Base-by-base conservation (phyloP, 2,113 vertebrate genomes). In the Regulus satrapa region DNA sequence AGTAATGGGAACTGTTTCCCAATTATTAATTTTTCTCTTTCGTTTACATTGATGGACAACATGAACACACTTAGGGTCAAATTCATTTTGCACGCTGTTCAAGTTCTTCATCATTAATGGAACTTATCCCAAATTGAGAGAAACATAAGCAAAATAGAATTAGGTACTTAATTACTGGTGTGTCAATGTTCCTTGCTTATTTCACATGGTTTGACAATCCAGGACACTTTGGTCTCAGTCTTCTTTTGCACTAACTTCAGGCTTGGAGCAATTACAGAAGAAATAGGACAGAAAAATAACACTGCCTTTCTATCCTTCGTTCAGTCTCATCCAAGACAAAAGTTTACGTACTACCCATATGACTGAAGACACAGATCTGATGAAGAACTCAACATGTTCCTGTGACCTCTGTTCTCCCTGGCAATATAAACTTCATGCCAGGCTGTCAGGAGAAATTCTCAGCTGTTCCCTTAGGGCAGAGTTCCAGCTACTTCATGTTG, bases 401-500 rank as follows among this genome's bases (percentile, higher is more conserved):
- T 83, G 16, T 41, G 89, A 76, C 36, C 75, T 93, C 45, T 91
- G 32, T 11, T 91, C 31, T 92, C 26, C 14, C 63, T 77, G 72
- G 26, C 17, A 84, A 34, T 54, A 52, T 40, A 93, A 88, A 62
- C 63, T 91, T 92, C 43, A 51, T 40, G 31, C 15, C 55, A 55
- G 17, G 18, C 67, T 90, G 75, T 77, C 63, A 56, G 51, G 12
- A 93, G n/a, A 92, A 88, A 86, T 83, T 81, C 69, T 89, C 67
- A 92, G 36, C 87, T 91, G 69, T 61, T 92, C 43, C 64, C 78
- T 86, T 54, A 72, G 75, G 91, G 92, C 92, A 95, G 62, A 66
- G 41, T 79, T 95, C 82, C 88, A 94, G 73, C 19, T 94, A 87
- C 63, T 94, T 90, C 90, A 68, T 59, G 78, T 84, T 62, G 89